phyloP scores from a whole-genome alignment of 2,113 vertebrate genomes.

The Oxyura jamaicensis region DNA sequence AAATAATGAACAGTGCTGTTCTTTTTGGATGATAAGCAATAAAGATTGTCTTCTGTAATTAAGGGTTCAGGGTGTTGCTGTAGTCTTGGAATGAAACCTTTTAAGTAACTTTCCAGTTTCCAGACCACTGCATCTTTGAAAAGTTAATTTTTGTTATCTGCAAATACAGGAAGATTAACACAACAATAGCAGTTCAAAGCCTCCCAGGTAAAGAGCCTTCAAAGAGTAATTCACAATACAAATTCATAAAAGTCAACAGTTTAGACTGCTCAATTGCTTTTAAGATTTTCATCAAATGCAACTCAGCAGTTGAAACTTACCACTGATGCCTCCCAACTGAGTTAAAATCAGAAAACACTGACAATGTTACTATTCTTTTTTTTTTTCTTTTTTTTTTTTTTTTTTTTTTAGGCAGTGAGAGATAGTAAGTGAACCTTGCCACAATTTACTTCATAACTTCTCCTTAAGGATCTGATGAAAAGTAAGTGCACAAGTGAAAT shows the following conservation, averaged over 20 bases:
- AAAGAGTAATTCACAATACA: slow-evolving; percentile 78
- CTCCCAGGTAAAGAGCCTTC: slow-evolving; percentile 81
- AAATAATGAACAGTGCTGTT: neutral
- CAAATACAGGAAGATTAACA: slow-evolving; percentile 70
- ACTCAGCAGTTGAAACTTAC: slow-evolving; percentile 77
- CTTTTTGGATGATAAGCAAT: slow-evolving; percentile 25
- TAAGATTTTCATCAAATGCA: slow-evolving; percentile 84
- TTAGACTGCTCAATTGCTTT: slow-evolving; percentile 80
- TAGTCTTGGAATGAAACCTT: slow-evolving; percentile 62
- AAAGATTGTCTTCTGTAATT: slow-evolving; percentile 46
- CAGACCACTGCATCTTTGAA: slow-evolving; percentile 77
- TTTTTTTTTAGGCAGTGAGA: slow-evolving; percentile 9
- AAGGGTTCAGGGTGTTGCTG: slow-evolving; percentile 19
- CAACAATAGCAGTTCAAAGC: slow-evolving; percentile 81
- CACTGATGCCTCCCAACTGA: slow-evolving; percentile 79
- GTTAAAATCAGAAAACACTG: slow-evolving; percentile 80
- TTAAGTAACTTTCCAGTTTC: slow-evolving; percentile 73
- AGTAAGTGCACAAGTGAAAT: neutral
- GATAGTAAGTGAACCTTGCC: slow-evolving; percentile 42
- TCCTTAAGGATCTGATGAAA: slow-evolving; percentile 33
- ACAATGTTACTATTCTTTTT: slow-evolving; percentile 73
- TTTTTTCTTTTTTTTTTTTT: slow-evolving; percentile 50
- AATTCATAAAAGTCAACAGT: slow-evolving; percentile 83
- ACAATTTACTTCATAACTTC: slow-evolving; percentile 30
- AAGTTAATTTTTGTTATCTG: slow-evolving; percentile 83